These are phyloP conservation scores for Caenorhabditis zanzibari DNA, from an alignment of 2,888 invertebrate species.

Conservation along the genomic window DNA sequence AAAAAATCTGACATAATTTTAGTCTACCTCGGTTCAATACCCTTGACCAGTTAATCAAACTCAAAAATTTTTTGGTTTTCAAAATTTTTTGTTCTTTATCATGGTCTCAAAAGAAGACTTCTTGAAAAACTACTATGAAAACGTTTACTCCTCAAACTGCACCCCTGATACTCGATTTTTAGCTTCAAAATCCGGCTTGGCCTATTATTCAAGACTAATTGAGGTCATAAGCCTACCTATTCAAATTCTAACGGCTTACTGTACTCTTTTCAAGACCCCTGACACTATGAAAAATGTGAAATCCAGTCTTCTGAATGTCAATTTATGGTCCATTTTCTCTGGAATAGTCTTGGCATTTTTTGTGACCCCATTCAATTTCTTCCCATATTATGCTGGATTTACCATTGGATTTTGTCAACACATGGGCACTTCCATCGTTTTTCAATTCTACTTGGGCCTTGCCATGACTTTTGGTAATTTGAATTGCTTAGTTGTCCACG, in stretches of 20 bases:
- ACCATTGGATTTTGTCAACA: neutral
- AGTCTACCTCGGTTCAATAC: too few species aligned
- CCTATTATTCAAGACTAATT: neutral
- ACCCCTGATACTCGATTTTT: neutral
- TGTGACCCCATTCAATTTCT: conserved; percentile 3
- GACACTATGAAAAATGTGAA: conserved; percentile 1
- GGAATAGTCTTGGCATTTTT: neutral
- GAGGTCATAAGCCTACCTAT: neutral
- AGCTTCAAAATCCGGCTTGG: neutral
- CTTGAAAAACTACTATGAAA: neutral
- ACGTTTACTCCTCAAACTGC: neutral
- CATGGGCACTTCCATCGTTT: neutral
- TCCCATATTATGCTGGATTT: conserved; percentile 13
- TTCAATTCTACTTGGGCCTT: neutral
- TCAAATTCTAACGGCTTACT: neutral
- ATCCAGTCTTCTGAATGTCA: neutral
- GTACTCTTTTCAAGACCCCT: conserved; percentile 10
- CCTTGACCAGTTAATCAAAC: too few species aligned
- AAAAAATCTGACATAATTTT: too few species aligned
- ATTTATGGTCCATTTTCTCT: neutral
- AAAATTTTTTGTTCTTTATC: too few species aligned
- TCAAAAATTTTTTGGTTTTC: too few species aligned
- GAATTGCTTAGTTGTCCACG: too few species aligned
- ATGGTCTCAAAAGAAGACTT: neutral
- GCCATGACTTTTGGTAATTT: neutral